A percentile compares a stretch with the other conserved stretches of the same genome.
Conservation (phyloP, 1,140 invertebrate genomes). For the Macrocentrus cingulum region DNA sequence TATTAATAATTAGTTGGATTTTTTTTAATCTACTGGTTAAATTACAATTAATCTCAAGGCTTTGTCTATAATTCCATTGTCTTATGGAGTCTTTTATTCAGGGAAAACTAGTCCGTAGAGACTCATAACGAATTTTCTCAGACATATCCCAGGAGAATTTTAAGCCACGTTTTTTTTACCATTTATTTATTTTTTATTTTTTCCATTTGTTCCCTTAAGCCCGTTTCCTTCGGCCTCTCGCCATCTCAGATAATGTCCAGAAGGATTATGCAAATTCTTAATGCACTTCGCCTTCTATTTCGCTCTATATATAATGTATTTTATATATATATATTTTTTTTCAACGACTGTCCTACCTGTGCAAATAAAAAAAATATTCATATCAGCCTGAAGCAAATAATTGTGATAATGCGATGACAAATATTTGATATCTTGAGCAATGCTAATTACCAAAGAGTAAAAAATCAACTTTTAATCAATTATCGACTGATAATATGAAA, state of each 20-base stretch:
- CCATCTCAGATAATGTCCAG: conserved; percentile 14
- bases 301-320: not conserved
- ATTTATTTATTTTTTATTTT: conserved; percentile 6
- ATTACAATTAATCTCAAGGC: not conserved
- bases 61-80: conserved; percentile 4
- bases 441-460: not conserved
- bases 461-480: not conserved
- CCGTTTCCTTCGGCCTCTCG: not conserved
- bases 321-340: too few species aligned
- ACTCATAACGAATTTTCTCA: conserved; percentile 19
- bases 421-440: not conserved
- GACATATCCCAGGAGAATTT: conserved; percentile 10
- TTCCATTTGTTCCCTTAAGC: not conserved
- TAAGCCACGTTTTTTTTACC: conserved; percentile 5
- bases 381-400: conserved; percentile 7
- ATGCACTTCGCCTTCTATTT: conserved; percentile 18
- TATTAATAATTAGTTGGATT: too few species aligned
- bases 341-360: not conserved
- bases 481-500: too few species aligned
- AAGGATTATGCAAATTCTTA: conserved; percentile 39
- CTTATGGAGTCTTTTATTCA: conserved; percentile 14
- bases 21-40: too few species aligned
- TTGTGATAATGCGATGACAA: conserved; percentile 2
- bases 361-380: not conserved
- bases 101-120: conserved; percentile 8